Conservation (phyloP, 1,140 invertebrate species). For the Brachionus rubens region DNA sequence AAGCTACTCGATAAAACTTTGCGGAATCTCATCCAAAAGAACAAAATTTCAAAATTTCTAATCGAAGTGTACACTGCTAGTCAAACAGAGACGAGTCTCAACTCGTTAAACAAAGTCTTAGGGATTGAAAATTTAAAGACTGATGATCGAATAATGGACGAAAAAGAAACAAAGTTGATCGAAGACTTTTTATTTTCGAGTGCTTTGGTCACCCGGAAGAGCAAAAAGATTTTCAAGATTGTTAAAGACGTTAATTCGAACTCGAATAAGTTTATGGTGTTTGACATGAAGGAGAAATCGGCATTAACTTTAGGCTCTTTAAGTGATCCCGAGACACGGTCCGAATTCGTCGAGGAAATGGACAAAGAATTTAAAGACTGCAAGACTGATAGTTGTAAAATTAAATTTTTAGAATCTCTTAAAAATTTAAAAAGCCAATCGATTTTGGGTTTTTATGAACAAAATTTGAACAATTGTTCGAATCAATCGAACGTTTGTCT, state of each 20-base stretch:
- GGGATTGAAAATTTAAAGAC: background rate
- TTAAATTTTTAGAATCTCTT: background rate
- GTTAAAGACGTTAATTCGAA: background rate
- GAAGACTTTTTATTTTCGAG: constrained; percentile 7
- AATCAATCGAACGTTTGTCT: background rate
- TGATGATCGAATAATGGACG: background rate
- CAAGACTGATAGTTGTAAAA: background rate
- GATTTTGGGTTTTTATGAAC: background rate
- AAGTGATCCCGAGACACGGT: background rate
- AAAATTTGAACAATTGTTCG: no score
- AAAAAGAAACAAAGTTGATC: background rate
- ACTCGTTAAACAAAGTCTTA: background rate
- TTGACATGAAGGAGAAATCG: constrained; percentile 6
- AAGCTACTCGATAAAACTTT: constrained; percentile 1
- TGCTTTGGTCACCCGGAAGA: background rate
- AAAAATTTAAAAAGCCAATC: background rate
- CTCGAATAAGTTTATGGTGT: background rate
- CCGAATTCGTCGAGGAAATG: background rate
- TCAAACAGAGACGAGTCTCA: background rate
- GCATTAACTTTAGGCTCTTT: background rate
- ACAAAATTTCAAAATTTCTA: constrained; percentile 2
- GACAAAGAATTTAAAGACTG: background rate
- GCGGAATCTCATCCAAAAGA: background rate
- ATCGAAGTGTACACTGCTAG: background rate
- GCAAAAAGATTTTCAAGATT: background rate